phyloP scores from a whole-genome alignment of 2,113 vertebrate genomes.

The Pleuronectes platessa region DNA sequence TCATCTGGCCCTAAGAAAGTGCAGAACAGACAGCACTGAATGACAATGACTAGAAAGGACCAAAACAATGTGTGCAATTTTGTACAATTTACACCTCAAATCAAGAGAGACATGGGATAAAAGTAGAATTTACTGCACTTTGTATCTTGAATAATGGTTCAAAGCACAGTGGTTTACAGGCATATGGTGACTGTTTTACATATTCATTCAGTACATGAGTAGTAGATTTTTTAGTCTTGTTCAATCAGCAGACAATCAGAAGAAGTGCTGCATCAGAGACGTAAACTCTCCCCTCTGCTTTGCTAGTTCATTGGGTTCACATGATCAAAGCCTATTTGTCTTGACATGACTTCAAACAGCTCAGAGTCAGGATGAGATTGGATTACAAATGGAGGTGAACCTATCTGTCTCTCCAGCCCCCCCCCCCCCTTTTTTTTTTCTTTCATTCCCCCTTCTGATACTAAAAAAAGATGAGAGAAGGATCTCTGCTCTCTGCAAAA shows the following conservation, averaged over 20 bases:
- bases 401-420: conserved; percentile 30
- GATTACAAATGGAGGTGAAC: conserved; percentile 74
- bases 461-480: conserved; percentile 64
- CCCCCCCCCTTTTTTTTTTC: conserved; percentile 25
- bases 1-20: no score
- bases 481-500: conserved; percentile 32
- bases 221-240: neutral
- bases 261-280: conserved; percentile 14
- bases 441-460: conserved; percentile 11
- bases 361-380: conserved; percentile 78
- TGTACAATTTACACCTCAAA: conserved; percentile 5
- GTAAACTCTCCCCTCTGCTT: conserved; percentile 43
- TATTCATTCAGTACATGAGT: neutral
- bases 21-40: no score
- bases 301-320: conserved; percentile 77
- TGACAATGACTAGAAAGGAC: neutral
- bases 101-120: neutral
- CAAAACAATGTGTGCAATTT: neutral
- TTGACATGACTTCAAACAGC: conserved; percentile 84
- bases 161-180: neutral
- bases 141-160: no score
- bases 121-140: no score
- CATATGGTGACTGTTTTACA: no score
- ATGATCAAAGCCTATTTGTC: conserved; percentile 81
- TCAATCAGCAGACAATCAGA: neutral